Percentiles rank a stretch among this genome's conserved stretches.
Conservation (phyloP, 2,797 vertebrate genomes). For the Coracias cyanogaster region DNA sequence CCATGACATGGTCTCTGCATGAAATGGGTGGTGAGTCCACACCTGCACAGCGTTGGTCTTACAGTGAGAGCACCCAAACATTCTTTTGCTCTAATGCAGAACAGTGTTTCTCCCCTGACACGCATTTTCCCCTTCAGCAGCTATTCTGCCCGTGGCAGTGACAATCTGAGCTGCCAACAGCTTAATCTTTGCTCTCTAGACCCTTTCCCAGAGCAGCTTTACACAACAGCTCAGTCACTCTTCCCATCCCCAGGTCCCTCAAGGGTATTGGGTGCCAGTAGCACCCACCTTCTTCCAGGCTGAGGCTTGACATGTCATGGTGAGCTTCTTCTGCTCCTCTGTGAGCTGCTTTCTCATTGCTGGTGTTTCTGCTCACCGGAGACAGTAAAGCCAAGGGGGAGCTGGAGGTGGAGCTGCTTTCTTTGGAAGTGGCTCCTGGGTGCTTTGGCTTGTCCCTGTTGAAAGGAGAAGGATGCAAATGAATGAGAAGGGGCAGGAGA, state of each 20-base stretch:
- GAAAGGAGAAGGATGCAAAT: background rate
- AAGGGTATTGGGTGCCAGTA: background rate
- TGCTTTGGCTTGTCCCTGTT: constrained; percentile 60
- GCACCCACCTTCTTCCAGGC: constrained; percentile 43
- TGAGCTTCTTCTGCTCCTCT: constrained; percentile 32
- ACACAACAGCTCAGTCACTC: background rate
- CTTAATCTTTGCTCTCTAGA: background rate
- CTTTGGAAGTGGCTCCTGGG: constrained; percentile 38
- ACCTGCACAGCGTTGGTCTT: background rate
- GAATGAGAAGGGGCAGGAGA: background rate
- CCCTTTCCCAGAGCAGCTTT: background rate
- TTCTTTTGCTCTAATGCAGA: background rate
- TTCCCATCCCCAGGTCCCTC: background rate
- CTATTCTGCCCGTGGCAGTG: background rate
- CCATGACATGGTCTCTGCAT: background rate
- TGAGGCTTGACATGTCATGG: fast-evolving
- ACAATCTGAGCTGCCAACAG: background rate
- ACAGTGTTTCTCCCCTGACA: background rate
- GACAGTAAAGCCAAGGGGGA: constrained; percentile 64
- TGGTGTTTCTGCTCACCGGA: background rate
- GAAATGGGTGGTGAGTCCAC: background rate
- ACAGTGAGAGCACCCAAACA: background rate
- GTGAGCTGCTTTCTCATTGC: constrained; percentile 27
- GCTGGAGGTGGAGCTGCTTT: constrained; percentile 19
- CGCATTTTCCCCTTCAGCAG: background rate